Conservation (phyloP, 2,888 invertebrate genomes). For the Mesoligia furuncula region DNA sequence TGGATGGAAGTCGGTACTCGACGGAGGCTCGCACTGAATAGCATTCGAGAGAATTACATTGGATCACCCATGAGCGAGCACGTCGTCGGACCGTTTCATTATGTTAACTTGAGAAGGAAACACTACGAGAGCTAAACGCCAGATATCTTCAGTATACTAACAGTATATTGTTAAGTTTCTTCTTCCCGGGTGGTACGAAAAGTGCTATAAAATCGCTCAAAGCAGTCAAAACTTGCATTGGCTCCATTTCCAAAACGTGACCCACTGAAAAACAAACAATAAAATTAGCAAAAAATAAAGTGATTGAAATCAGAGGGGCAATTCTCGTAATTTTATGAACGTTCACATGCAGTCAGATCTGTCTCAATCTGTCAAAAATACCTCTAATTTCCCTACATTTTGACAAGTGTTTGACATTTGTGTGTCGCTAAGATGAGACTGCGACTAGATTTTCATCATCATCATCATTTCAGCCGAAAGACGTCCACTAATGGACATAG, state of each 20-base stretch:
- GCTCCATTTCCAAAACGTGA: constrained; percentile 92
- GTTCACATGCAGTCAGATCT: no score
- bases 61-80: background rate
- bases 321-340: no score
- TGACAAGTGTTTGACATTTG: no score
- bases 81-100: background rate
- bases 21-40: background rate
- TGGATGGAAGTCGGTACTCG: background rate
- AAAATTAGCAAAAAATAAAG: background rate
- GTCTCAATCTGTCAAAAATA: no score
- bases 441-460: no score
- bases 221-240: constrained; percentile 92
- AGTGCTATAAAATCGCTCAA: constrained; percentile 91
- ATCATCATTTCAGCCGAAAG: no score
- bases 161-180: constrained; percentile 81
- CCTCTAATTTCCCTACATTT: no score
- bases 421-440: no score
- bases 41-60: background rate
- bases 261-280: constrained; percentile 80
- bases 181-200: constrained; percentile 85
- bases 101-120: background rate
- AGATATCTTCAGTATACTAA: constrained; percentile 69
- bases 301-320: no score
- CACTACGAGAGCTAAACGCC: background rate
- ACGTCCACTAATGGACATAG: no score